Evolutionary conservation across 2,113 vertebrate genomes (phyloP).

Genomic region (Tichodroma muraria): DNA sequence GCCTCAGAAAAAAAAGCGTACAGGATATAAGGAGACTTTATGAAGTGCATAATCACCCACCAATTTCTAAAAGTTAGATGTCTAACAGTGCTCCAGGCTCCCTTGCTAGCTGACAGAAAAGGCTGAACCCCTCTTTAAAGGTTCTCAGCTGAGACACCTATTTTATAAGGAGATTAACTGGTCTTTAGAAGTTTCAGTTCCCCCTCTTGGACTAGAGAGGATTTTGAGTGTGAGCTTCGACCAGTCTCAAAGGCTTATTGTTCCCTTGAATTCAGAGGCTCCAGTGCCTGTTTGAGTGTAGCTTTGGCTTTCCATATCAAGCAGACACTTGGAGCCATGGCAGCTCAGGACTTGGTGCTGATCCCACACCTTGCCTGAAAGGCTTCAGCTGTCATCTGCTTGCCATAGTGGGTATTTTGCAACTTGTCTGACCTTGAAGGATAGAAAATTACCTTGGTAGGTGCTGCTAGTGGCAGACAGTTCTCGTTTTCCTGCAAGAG

Average conservation of each 20-base stretch:
- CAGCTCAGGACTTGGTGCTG: not conserved
- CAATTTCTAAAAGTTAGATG: not conserved
- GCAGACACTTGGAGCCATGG: not conserved
- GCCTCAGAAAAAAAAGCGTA: not conserved
- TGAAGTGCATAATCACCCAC: not conserved
- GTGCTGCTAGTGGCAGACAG: not conserved
- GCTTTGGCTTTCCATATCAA: not conserved
- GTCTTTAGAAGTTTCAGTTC: not conserved
- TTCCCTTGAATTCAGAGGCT: not conserved
- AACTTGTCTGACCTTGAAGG: not conserved
- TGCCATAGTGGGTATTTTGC: not conserved
- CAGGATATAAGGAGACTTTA: not conserved
- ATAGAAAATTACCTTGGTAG: not conserved
- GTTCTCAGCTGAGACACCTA: not conserved
- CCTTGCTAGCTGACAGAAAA: not conserved
- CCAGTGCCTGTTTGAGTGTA: not conserved
- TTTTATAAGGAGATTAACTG: not conserved
- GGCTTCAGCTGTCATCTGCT: not conserved
- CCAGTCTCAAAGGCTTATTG: conserved; percentile 20
- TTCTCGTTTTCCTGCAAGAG: not conserved
- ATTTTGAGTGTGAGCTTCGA: not conserved
- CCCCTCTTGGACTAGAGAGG: not conserved
- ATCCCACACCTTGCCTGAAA: not conserved
- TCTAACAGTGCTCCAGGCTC: not conserved
- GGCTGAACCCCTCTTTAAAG: not conserved